A percentile compares a stretch with the other conserved stretches of the same genome.
Conservation (phyloP, 2,797 vertebrate species). For the Trachops cirrhosus region DNA sequence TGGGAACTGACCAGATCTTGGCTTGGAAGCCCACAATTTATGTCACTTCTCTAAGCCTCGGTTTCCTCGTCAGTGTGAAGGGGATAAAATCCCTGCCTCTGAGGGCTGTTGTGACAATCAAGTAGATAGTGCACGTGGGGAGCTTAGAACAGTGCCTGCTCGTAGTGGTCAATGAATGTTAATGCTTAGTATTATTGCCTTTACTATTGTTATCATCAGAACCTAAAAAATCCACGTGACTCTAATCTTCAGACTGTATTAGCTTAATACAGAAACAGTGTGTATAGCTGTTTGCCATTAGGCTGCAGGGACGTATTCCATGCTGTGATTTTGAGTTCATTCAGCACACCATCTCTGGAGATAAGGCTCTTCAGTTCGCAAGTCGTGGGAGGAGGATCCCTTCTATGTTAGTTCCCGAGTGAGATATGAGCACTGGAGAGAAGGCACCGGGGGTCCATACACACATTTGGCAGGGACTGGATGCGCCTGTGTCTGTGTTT, state of each 20-base stretch:
- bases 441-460: neutral
- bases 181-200: neutral
- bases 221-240: neutral
- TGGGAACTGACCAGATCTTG: neutral
- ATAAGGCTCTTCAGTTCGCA: accelerated
- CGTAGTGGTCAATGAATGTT: neutral
- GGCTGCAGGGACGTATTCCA: neutral
- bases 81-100: neutral
- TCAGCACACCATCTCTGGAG: neutral
- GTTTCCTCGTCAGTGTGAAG: neutral
- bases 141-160: neutral
- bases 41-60: neutral
- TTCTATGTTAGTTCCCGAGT: neutral
- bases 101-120: neutral
- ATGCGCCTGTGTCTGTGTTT: neutral
- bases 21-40: neutral
- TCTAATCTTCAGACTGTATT: neutral
- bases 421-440: neutral
- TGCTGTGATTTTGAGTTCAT: neutral
- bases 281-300: neutral
- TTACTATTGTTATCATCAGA: neutral
- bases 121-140: neutral
- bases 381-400: neutral
- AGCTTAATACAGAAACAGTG: neutral
- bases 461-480: neutral